Evolutionary conservation across 2,113 vertebrate genomes (phyloP).

Genomic region (Cacatua alba): DNA sequence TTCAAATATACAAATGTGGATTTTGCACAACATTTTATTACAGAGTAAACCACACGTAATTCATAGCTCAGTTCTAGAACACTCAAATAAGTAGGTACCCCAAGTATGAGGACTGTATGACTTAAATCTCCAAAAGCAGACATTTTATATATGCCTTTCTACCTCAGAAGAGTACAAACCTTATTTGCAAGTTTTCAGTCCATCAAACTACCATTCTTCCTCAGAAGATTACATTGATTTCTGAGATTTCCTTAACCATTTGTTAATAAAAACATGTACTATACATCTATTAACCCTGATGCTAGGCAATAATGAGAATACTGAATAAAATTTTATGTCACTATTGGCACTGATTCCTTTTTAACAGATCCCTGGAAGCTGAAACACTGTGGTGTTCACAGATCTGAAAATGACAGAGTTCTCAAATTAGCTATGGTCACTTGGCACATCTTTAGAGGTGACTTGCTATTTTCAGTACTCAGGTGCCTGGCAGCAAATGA

Average conservation of each 20-base stretch:
- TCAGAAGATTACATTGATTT: not conserved
- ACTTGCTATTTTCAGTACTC: conserved; percentile 20
- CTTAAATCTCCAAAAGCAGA: not conserved
- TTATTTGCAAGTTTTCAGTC: not conserved
- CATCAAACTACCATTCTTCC: not conserved
- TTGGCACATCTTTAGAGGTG: conserved; percentile 20
- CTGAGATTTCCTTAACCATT: not conserved
- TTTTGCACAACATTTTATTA: not conserved
- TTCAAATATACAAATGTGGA: not conserved
- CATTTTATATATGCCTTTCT: not conserved
- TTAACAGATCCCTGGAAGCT: not conserved
- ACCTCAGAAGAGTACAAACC: not conserved
- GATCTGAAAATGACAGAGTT: not conserved
- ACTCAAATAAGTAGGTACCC: not conserved
- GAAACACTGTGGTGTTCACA: not conserved
- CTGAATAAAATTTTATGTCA: not conserved
- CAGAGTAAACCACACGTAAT: not conserved
- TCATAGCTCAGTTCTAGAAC: not conserved
- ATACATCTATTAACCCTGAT: not conserved
- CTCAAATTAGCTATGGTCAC: not conserved
- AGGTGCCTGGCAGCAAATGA: not conserved
- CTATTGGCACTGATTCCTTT: not conserved
- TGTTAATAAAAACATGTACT: not conserved
- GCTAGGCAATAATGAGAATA: not conserved
- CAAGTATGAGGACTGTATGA: not conserved